Evolutionary conservation across 2,888 invertebrate genomes (phyloP), one percentile per base, ranked within the genome.

Genomic region (Stenodema calcarata): DNA sequence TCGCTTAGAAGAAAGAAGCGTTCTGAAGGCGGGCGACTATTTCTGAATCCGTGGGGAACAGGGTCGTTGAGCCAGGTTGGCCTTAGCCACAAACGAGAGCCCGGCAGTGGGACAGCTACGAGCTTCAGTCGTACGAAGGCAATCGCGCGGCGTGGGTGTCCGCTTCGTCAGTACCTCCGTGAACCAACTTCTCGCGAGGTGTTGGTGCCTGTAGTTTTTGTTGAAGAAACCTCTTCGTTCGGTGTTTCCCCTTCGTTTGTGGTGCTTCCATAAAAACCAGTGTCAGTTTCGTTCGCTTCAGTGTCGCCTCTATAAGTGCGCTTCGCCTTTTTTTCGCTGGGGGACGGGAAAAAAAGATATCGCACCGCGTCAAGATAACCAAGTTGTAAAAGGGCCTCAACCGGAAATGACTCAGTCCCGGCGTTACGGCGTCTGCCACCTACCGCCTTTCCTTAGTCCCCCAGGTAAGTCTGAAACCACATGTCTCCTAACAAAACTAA

Each of bases 41-140:
- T 82, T 82, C 69, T 69, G 70, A 82, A 82, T 69, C 80, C 42
- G 69, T 62, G 69, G 54, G 30, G 30, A 62, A 42, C 27, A 41
- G 82, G 82, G 82, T 82, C 82, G 82, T 69, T 82, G 82, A 82
- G 82, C 82, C 69, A 44, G 82, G 69, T 69, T 82, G 82, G 82
- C 82, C 82, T 82, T 82, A 80, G 50, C 41, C 35, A 44, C 79
- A n/a, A 44, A 41, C 42, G 44, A 42, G 80, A 78, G 41, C 62
- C 82, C 62, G 82, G 82, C 82, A 82, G 82, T 69, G 82, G 82
- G 82, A 82, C 82, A 42, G 80, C 80, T 7, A 4, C 9, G 16
- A 50, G 82, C 82, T 82, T 82, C 82, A 82, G 82, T 82, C 82
- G 70, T 30, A 27, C 62, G 69, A 42, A 42, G 70, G 70, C 82